Base-by-base conservation (phyloP, 2,113 vertebrate species). In the Megaleporinus macrocephalus region DNA sequence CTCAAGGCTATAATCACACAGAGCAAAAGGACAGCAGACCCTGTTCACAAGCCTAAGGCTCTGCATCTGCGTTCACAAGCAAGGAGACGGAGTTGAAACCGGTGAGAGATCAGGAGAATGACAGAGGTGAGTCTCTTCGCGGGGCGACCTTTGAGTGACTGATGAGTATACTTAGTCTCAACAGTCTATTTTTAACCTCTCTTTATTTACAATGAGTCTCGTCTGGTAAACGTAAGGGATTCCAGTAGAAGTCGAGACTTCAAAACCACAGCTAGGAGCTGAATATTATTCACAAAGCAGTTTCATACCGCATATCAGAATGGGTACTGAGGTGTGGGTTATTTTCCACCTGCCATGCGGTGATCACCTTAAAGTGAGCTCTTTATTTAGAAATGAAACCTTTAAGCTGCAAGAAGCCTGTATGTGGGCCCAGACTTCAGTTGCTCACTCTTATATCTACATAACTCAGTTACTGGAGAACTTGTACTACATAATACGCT, bases 41-140 rank as follows among this genome's bases (percentile, higher is more conserved):
- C 63, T 66, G 49, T 30, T 68, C 44, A 30, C 33, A 59, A 55
- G 53, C 53, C 15, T 49, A 22, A 18, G 66, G 65, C 22, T 66
- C 27, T 53, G 41, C n/a, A 18, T 68, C 73, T 63, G 26, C 68
- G 57, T 66, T 29, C 41, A 72, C 59, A 13, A 51, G 29, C 22
- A 57, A 81, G 1, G 47, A 22, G 22, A 22, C 24, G 18, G 49
- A 86, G 76, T 78, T 55, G 47, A 7, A 65, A 24, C 27, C 10
- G 65, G 27, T 13, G 29, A 14, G 1, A 66, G 69, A 69, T n/a
- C 83, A 70, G 33, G 61, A 74, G 18, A 80, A 80, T 85, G 76
- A 68, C 81, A 89, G 92, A 92, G 90, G 94, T 94, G 82, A 85
- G 90, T 89, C 24, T 27, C 66, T 70, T 29, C 15, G 1, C 4